These are phyloP conservation scores for Cynocephalus volans DNA, from an alignment of 2,113 vertebrate species.

Conservation along the genomic window DNA sequence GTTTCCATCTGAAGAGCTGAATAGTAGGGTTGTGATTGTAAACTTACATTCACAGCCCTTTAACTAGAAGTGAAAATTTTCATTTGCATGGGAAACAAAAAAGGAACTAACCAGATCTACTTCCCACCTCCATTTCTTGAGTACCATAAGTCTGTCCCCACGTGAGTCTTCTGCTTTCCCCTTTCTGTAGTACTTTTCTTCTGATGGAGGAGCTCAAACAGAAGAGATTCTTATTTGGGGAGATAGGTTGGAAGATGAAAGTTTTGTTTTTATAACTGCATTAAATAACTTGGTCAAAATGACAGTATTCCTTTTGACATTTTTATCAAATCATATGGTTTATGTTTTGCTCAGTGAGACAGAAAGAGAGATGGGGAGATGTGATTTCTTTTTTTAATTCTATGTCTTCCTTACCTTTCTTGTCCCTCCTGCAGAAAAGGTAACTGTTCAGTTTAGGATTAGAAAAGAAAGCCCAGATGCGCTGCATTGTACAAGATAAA, in stretches of 20 bases:
- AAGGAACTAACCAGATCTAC: neutral
- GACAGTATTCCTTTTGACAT: neutral
- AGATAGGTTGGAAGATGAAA: neutral
- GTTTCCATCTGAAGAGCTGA: neutral
- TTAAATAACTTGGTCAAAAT: constrained; percentile 18
- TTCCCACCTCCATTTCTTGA: neutral
- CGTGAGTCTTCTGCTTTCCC: neutral
- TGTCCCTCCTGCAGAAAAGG: neutral
- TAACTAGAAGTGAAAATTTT: constrained; percentile 13
- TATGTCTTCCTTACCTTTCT: neutral
- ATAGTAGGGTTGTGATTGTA: neutral
- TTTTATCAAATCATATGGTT: constrained; percentile 33
- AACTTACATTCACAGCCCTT: neutral
- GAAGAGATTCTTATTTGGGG: neutral
- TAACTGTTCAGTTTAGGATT: neutral
- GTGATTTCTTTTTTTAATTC: neutral
- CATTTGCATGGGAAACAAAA: constrained; percentile 12
- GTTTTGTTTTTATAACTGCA: neutral
- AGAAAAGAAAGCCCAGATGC: constrained; percentile 21
- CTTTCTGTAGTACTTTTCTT: neutral
- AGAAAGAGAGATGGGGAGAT: neutral
- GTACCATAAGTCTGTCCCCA: neutral
- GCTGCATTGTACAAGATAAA: neutral
- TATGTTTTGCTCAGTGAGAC: constrained; percentile 17
- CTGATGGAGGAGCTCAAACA: neutral